These are phyloP conservation scores for Dastarcus helophoroides DNA, from an alignment of 2,888 invertebrate genomes.

Conservation along the genomic window DNA sequence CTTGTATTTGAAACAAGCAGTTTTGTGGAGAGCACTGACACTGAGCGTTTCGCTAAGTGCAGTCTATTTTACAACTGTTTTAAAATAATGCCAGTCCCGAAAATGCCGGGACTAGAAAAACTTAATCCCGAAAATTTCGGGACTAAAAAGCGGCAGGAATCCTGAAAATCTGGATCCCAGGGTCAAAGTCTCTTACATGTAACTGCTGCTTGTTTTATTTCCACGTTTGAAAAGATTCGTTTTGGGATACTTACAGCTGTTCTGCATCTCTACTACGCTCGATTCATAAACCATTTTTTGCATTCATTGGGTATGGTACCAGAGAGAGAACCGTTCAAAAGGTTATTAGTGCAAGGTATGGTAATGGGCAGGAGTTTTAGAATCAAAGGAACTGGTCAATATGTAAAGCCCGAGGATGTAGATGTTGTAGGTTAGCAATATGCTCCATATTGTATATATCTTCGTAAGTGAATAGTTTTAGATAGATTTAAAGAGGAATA, in stretches of 20 bases:
- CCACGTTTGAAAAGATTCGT: not conserved
- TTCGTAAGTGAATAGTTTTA: no score
- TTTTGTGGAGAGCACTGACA: no score
- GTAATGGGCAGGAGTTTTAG: slow-evolving; percentile 77
- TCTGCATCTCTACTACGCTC: slow-evolving; percentile 91
- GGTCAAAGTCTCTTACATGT: no score
- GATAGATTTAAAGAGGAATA: slow-evolving; percentile 48
- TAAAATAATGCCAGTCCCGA: no score
- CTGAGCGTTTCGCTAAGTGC: no score
- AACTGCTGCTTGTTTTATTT: no score
- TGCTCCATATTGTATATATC: not conserved
- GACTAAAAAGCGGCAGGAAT: no score
- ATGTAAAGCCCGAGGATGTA: slow-evolving; percentile 58
- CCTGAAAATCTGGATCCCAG: no score
- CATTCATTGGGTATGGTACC: slow-evolving; percentile 65
- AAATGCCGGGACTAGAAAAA: no score
- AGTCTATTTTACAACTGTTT: no score
- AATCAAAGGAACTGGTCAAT: slow-evolving; percentile 65
- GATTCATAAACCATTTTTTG: slow-evolving; percentile 89
- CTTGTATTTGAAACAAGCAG: no score
- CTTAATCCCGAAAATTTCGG: no score
- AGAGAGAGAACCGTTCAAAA: slow-evolving; percentile 77
- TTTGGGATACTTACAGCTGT: slow-evolving; percentile 49
- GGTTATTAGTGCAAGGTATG: slow-evolving; percentile 91
- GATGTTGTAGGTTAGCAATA: slow-evolving; percentile 29